These are phyloP conservation scores for Plebejus melissa DNA, from an alignment of 2,888 invertebrate species.

Conservation along the genomic window DNA sequence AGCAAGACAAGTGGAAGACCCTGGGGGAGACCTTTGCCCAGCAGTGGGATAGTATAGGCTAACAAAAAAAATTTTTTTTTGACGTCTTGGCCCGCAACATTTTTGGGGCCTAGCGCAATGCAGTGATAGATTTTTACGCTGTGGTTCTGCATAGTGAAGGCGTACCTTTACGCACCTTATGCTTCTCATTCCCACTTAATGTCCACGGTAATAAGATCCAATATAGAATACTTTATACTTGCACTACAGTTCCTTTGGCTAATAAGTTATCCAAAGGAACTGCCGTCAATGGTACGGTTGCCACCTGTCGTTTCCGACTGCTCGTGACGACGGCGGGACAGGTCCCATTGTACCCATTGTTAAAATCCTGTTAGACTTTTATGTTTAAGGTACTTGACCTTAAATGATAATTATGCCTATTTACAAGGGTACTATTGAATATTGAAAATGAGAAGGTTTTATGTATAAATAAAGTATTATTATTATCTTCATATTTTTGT, in stretches of 20 bases:
- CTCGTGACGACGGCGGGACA: background rate
- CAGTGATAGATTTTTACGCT: background rate
- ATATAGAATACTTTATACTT: background rate
- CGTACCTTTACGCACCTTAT: background rate
- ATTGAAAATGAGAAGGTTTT: no score
- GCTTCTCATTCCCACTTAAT: background rate
- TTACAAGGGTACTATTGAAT: background rate
- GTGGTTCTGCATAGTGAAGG: background rate
- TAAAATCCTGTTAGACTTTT: background rate
- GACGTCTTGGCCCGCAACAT: no score
- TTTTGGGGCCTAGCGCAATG: no score
- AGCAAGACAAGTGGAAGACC: no score
- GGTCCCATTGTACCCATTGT: background rate
- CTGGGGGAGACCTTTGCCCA: no score
- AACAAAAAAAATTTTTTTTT: no score
- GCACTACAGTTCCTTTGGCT: background rate
- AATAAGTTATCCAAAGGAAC: no score
- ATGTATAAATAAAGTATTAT: no score
- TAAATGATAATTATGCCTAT: background rate
- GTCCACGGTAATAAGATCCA: background rate
- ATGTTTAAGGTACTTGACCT: background rate
- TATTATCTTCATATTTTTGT: no score
- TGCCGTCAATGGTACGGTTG: background rate
- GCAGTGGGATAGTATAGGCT: no score
- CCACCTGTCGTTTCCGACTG: slow-evolving; percentile 24